Conservation (phyloP, 2,113 vertebrate genomes). For the Siphamia tubifer region DNA sequence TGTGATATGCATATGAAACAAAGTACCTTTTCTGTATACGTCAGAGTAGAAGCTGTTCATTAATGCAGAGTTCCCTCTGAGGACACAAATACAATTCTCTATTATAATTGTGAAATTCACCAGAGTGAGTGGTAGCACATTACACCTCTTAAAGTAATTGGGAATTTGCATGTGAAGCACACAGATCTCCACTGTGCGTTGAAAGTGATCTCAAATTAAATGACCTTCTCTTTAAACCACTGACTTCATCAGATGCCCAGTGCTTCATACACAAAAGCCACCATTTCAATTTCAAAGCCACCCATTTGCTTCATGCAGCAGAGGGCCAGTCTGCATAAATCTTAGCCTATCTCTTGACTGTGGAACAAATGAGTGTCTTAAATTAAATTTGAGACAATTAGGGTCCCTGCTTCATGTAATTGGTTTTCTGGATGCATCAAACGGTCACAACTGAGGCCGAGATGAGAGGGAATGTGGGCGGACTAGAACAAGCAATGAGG, state of each 20-base stretch:
- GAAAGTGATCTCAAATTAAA: background rate
- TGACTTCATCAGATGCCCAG: conserved; percentile 12
- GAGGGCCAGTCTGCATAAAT: conserved; percentile 38
- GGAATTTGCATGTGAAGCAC: background rate
- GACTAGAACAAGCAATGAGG: conserved; percentile 9
- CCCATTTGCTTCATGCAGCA: conserved; percentile 32
- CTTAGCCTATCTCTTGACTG: conserved; percentile 16
- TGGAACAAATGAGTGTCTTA: conserved; percentile 54
- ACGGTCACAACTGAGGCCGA: conserved; percentile 11
- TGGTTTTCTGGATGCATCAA: conserved; percentile 59
- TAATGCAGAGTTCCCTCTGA: background rate
- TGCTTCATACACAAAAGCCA: conserved; percentile 27
- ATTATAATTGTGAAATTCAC: background rate
- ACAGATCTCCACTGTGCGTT: background rate
- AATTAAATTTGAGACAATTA: conserved; percentile 67
- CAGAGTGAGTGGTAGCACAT: background rate
- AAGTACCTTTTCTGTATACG: background rate
- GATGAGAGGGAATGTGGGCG: conserved; percentile 38
- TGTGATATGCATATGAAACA: background rate
- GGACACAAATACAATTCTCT: background rate
- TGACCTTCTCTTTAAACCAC: conserved; percentile 13
- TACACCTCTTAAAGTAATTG: background rate
- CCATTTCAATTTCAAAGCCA: conserved; percentile 65
- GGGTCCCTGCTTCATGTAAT: conserved; percentile 54
- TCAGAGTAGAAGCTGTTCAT: background rate